A percentile compares a stretch with the other conserved stretches of the same genome.
These are phyloP conservation scores for Sminthurides bifidus DNA, from an alignment of 1,140 invertebrate genomes.

Conservation along the genomic window DNA sequence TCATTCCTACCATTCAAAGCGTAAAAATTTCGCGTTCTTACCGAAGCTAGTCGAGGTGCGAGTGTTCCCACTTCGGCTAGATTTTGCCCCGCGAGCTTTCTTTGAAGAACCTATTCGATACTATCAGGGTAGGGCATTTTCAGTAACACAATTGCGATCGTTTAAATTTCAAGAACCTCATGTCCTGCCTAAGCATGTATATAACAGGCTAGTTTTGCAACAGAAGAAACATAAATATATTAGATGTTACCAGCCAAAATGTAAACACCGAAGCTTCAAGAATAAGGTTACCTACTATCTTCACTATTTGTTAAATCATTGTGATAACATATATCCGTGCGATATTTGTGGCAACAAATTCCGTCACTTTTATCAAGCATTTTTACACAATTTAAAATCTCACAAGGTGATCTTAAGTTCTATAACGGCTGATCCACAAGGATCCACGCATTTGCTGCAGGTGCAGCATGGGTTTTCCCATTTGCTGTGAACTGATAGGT, in stretches of 20 bases:
- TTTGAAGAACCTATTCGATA: too few species aligned
- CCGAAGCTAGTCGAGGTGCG: too few species aligned
- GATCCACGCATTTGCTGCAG: neutral
- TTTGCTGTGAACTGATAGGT: neutral
- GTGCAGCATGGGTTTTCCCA: too few species aligned
- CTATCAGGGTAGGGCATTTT: too few species aligned
- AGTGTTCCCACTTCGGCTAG: too few species aligned
- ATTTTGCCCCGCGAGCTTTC: too few species aligned
- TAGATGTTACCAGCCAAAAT: conserved; percentile 33
- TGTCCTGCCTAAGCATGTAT: neutral
- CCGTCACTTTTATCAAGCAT: conserved; percentile 38
- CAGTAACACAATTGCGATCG: too few species aligned
- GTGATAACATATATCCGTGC: conserved; percentile 34
- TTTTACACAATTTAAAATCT: conserved; percentile 34
- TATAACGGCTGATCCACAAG: neutral
- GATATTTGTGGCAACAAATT: conserved; percentile 38
- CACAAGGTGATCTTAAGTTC: too few species aligned
- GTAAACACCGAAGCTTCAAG: conserved; percentile 26
- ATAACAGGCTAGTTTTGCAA: neutral
- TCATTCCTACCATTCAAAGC: too few species aligned
- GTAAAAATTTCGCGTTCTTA: too few species aligned
- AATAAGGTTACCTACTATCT: conserved; percentile 14
- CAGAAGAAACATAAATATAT: conserved; percentile 31
- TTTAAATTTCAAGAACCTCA: neutral
- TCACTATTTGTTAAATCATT: conserved; percentile 31